Percentiles rank a stretch among this genome's conserved stretches.
phyloP scores from a whole-genome alignment of 2,113 vertebrate genomes.

The Nettapus auritus region DNA sequence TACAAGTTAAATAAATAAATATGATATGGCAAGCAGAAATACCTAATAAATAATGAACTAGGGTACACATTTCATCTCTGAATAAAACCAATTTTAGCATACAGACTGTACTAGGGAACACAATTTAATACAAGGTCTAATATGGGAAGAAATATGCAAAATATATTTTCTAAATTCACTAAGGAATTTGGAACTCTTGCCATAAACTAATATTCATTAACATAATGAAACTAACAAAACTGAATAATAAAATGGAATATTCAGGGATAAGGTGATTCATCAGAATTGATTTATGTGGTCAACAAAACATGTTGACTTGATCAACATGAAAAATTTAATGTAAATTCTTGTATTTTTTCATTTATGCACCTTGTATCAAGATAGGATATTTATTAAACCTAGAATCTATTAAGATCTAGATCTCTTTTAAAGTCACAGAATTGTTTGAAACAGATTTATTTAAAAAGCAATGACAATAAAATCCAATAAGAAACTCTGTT shows the following conservation, averaged over 20 bases:
- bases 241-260: neutral
- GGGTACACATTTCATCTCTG: neutral
- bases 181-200: neutral
- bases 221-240: too few relatives aligned
- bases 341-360: neutral
- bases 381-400: neutral
- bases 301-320: neutral
- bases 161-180: neutral
- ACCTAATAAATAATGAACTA: neutral
- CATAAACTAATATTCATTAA: neutral
- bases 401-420: neutral
- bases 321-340: neutral
- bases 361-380: neutral
- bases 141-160: rapidly evolving
- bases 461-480: neutral
- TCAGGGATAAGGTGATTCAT: neutral
- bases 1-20: neutral
- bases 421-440: neutral
- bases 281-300: neutral
- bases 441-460: neutral
- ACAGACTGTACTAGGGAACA: neutral
- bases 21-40: neutral
- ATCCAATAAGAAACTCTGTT: neutral
- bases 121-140: neutral
- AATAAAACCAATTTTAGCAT: neutral